A percentile compares a stretch with the other conserved stretches of the same genome.
Evolutionary conservation across 2,113 vertebrate species (phyloP).

Genomic region (Cariama cristata): DNA sequence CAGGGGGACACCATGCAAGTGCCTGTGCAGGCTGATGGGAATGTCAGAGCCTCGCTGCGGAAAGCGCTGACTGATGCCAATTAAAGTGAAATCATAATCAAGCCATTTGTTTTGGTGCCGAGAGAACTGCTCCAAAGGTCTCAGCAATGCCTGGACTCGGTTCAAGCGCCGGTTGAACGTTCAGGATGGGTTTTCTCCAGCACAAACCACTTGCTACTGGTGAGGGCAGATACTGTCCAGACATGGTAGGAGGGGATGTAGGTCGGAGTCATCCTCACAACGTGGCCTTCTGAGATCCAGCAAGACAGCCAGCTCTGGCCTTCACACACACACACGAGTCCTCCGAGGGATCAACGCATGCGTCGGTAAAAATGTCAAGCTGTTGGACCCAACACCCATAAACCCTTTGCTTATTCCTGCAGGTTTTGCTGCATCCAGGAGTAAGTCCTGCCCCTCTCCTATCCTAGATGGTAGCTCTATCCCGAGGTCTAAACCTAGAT

Average conservation of each 20-base stretch:
- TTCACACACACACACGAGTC: too few species aligned
- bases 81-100: constrained; percentile 51
- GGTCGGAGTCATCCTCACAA: not conserved
- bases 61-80: constrained; percentile 45
- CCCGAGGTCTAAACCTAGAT: not conserved
- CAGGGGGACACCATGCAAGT: not conserved
- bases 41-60: not conserved
- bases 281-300: not conserved
- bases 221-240: not conserved
- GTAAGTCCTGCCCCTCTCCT: not conserved
- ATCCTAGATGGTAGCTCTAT: not conserved
- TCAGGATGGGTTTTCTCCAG: not conserved
- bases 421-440: not conserved
- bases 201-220: accelerated
- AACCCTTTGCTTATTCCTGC: not conserved
- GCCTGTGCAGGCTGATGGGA: not conserved
- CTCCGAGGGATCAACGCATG: accelerated
- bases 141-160: not conserved
- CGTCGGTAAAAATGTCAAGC: not conserved
- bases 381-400: not conserved
- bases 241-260: not conserved
- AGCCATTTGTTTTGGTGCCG: constrained; percentile 27
- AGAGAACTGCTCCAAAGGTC: constrained; percentile 10
- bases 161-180: not conserved
- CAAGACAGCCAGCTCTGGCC: not conserved